Evolutionary conservation across 2,888 invertebrate genomes (phyloP), one percentile per base, ranked within the genome.

Genomic region (Platycheirus rosarum): DNA sequence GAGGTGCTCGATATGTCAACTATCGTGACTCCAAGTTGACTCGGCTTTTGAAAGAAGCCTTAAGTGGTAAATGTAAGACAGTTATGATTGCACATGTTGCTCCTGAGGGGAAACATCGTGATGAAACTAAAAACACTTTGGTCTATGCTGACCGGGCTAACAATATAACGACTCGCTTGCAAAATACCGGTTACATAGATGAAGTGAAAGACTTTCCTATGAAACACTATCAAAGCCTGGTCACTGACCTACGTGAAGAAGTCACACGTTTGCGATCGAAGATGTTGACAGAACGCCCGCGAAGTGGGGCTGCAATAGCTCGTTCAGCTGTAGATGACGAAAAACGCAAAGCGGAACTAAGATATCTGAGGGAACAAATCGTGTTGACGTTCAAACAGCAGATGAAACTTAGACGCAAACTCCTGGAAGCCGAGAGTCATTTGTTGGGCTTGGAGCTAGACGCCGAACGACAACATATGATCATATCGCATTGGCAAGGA

Each of bases 31-130:
- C 98, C 23, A 98, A 98, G 90, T 91, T 98, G 85, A 98, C 98
- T 0, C 93, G 98, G 4, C 91, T 98, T 69, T 92, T 98, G 60
- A 95, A 96, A 85, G 97, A 97, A 86, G 96, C 97, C 1, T 91
- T 97, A 35, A 95, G 96, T 85, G 97, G 98, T 5, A 97, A 97
- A 88, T 98, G 98, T 88, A 94, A 96, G 86, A 98, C 98, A 0
- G 97, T 98, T 11, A 98, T 98, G 98, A 96, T 98, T 74, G 98
- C 98, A 2, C 98, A 98, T 91, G 95, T 98, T 42, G 96, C 97
- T 1, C 97, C 98, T 0, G 95, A 96, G 35, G 93, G 93, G 13
- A 91, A 92, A 6, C 95, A 96, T 87, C 94, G 96, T 29, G 98
- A 98, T 88, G 98, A 98, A 90, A 96, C 97, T 2, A 93, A 97